Evolutionary conservation across 2,113 vertebrate genomes (phyloP).

Genomic region (Illadopsis cleaveri): DNA sequence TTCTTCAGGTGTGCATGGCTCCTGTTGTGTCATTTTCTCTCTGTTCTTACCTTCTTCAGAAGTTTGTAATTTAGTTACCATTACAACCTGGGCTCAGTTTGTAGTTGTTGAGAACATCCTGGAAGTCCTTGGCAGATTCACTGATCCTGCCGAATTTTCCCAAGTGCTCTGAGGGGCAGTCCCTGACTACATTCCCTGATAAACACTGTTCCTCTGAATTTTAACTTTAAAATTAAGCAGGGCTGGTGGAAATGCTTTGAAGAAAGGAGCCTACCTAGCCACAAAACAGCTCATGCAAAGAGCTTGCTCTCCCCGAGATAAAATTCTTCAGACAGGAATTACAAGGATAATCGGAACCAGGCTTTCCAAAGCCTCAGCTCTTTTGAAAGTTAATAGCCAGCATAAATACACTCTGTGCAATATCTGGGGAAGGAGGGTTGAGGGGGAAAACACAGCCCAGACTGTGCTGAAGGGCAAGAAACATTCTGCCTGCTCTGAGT

Average conservation of each 20-base stretch:
- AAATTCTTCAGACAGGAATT: neutral
- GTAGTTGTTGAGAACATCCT: neutral
- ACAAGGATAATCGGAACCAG: conserved; percentile 16
- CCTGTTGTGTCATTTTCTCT: neutral
- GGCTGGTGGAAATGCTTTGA: neutral
- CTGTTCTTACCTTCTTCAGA: neutral
- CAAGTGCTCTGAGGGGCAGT: neutral
- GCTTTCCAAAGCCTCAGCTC: neutral
- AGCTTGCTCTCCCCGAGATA: neutral
- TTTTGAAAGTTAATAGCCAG: conserved; percentile 42
- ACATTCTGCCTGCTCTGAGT: neutral
- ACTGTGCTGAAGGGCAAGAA: neutral
- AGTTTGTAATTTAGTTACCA: neutral
- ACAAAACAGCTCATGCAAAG: neutral
- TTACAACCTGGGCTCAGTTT: neutral
- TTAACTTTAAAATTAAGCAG: neutral
- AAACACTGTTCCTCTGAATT: neutral
- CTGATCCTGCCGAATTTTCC: neutral
- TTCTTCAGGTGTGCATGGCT: neutral
- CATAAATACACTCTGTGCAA: neutral
- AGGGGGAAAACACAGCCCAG: neutral
- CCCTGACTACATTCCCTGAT: neutral
- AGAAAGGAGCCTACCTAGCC: neutral
- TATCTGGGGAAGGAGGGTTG: neutral
- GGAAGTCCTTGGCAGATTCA: neutral